A percentile compares a stretch with the other conserved stretches of the same genome.
Conservation (phyloP, 2,888 invertebrate species). For the Ormyrus labotus region DNA sequence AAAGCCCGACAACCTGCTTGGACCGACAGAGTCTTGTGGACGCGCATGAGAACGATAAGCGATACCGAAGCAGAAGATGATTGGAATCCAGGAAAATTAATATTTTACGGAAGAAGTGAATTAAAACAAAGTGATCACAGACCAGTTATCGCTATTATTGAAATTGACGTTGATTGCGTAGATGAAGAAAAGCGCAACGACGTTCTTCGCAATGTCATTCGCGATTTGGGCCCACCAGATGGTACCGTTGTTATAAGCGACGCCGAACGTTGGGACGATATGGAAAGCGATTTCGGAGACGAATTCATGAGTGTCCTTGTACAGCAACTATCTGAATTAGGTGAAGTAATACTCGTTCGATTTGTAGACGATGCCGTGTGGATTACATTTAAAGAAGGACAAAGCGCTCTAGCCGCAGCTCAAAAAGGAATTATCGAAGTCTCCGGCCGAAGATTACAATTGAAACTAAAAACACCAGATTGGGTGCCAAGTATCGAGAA, state of each 20-base stretch:
- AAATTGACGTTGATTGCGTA: conserved; percentile 90
- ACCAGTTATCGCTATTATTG: conserved; percentile 94
- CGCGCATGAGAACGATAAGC: conserved; percentile 84
- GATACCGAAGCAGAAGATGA: conserved; percentile 77
- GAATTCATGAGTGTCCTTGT: conserved; percentile 87
- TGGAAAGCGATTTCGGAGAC: conserved; percentile 85
- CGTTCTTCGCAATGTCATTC: conserved; percentile 90
- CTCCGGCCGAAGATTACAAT: conserved; percentile 81
- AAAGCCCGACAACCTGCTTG: conserved; percentile 98
- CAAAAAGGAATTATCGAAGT: conserved; percentile 77
- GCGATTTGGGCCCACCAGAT: conserved; percentile 95
- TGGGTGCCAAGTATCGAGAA: conserved; percentile 90
- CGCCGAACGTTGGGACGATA: conserved; percentile 78
- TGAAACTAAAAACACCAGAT: conserved; percentile 88
- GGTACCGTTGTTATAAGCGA: conserved; percentile 89
- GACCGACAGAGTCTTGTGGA: conserved; percentile 98
- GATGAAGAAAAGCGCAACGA: conserved; percentile 85
- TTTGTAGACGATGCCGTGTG: conserved; percentile 94
- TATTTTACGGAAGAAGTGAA: conserved; percentile 95
- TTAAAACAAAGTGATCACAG: conserved; percentile 98
- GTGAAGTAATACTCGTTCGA: conserved; percentile 92
- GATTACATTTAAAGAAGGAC: conserved; percentile 94
- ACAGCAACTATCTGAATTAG: conserved; percentile 88
- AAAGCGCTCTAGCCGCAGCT: conserved; percentile 85
- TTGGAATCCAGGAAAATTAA: conserved; percentile 86